Percentiles rank a stretch among this genome's conserved stretches.
phyloP scores from a whole-genome alignment of 2,797 vertebrate genomes.

The Enoplosus armatus region DNA sequence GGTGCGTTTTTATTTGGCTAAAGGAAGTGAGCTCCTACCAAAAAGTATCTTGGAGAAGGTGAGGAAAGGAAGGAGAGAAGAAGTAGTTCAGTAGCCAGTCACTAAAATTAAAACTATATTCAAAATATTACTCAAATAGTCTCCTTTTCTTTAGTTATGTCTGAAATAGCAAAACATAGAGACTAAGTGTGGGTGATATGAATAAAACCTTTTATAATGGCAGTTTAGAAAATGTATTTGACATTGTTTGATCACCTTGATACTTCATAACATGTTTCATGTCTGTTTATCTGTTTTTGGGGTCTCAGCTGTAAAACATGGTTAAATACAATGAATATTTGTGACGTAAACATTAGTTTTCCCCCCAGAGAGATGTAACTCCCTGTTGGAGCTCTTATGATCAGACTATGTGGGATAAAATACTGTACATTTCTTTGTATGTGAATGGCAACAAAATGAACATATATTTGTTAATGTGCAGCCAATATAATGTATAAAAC shows the following conservation, averaged over 20 bases:
- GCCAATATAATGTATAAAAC: too few species aligned
- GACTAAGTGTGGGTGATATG: not conserved
- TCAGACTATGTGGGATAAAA: too few species aligned
- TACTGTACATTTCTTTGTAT: too few species aligned
- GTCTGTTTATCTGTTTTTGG: too few species aligned
- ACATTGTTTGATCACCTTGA: too few species aligned
- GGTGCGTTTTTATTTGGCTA: not conserved
- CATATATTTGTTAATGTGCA: too few species aligned
- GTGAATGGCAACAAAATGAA: too few species aligned
- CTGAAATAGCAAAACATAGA: not conserved
- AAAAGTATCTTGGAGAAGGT: not conserved
- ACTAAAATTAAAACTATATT: not conserved
- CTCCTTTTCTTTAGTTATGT: not conserved
- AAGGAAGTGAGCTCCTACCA: not conserved
- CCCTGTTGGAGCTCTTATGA: too few species aligned
- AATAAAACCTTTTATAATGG: not conserved
- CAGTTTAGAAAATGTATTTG: too few species aligned
- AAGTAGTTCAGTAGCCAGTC: not conserved
- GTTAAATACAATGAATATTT: not conserved
- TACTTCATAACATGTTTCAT: not conserved
- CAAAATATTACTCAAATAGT: not conserved
- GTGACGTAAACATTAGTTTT: too few species aligned
- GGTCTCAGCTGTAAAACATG: not conserved
- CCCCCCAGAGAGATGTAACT: too few species aligned
- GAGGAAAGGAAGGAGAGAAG: not conserved